phyloP scores from a whole-genome alignment of 92 coral and sea anemone species.

The Metridium senile region DNA sequence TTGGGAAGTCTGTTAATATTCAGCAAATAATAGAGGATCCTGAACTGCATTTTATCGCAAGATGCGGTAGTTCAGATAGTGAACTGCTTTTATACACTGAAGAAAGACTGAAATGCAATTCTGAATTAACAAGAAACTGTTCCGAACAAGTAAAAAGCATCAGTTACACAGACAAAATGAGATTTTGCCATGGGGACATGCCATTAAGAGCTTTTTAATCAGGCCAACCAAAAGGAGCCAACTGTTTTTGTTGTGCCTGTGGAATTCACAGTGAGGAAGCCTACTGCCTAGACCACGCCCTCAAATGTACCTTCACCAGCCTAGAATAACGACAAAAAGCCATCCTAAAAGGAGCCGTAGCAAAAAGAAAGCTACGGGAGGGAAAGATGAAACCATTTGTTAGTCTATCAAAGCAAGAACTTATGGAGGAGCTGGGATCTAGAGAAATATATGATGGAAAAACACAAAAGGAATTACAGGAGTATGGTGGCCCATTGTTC shows the following conservation, averaged over 20 bases:
- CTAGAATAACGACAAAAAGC: slow-evolving; percentile 10
- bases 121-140: slow-evolving; percentile 5
- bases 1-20: slow-evolving; percentile 21
- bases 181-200: slow-evolving; percentile 41
- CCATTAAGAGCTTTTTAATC: slow-evolving; percentile 34
- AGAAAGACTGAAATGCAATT: slow-evolving; percentile 43
- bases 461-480: slow-evolving; percentile 26
- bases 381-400: slow-evolving; percentile 35
- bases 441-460: slow-evolving; percentile 30
- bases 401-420: slow-evolving; percentile 19
- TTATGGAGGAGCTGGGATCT: slow-evolving; percentile 24
- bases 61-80: slow-evolving; percentile 20
- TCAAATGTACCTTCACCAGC: slow-evolving; percentile 10
- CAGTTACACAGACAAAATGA: background rate
- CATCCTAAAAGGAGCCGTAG: slow-evolving; percentile 35
- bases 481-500: no score
- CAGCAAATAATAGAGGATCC: slow-evolving; percentile 34
- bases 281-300: slow-evolving; percentile 33
- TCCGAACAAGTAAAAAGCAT: background rate
- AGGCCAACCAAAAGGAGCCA: slow-evolving; percentile 48
- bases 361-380: slow-evolving; percentile 27
- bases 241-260: slow-evolving; percentile 52
- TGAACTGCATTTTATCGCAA: slow-evolving; percentile 32
- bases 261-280: slow-evolving; percentile 27
- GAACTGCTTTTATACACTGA: slow-evolving; percentile 49